phyloP scores from a whole-genome alignment of 2,113 vertebrate species.

The Zingel zingel region DNA sequence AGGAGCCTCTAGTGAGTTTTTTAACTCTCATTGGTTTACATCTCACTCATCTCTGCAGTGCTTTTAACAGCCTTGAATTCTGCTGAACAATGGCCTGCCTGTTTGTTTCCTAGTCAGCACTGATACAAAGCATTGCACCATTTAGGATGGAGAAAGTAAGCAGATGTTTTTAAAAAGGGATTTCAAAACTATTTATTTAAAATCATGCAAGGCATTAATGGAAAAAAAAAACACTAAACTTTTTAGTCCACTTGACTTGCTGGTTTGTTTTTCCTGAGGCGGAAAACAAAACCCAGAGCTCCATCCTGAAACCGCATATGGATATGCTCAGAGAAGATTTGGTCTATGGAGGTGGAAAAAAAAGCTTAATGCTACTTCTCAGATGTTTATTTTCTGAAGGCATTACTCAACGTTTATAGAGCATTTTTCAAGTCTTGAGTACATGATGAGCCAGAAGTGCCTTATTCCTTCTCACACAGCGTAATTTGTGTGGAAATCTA shows the following conservation, averaged over 20 bases:
- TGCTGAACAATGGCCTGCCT: conserved; percentile 8
- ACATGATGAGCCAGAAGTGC: conserved; percentile 40
- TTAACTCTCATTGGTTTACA: background rate
- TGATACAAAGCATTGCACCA: background rate
- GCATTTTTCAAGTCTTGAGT: conserved; percentile 45
- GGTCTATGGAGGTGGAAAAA: conserved; percentile 7
- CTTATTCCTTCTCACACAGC: conserved; percentile 45
- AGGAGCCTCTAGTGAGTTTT: background rate
- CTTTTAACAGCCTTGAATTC: background rate
- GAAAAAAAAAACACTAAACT: conserved; percentile 52
- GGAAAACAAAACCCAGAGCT: conserved; percentile 49
- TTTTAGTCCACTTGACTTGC: conserved; percentile 56
- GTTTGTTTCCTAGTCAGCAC: background rate
- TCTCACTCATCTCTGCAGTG: background rate
- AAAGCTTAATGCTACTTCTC: conserved; percentile 40
- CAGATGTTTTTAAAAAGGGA: conserved; percentile 31
- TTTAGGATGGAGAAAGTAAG: background rate
- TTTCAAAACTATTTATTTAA: conserved; percentile 37
- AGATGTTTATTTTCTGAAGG: conserved; percentile 67
- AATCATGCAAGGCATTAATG: conserved; percentile 34
- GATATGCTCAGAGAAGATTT: conserved; percentile 51
- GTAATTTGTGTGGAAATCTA: conserved; percentile 54
- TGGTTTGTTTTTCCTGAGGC: conserved; percentile 57
- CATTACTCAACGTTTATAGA: conserved; percentile 55
- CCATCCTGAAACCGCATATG: conserved; percentile 44